Conservation (phyloP, 2,113 vertebrate species). For the Beaufortia kweichowensis region DNA sequence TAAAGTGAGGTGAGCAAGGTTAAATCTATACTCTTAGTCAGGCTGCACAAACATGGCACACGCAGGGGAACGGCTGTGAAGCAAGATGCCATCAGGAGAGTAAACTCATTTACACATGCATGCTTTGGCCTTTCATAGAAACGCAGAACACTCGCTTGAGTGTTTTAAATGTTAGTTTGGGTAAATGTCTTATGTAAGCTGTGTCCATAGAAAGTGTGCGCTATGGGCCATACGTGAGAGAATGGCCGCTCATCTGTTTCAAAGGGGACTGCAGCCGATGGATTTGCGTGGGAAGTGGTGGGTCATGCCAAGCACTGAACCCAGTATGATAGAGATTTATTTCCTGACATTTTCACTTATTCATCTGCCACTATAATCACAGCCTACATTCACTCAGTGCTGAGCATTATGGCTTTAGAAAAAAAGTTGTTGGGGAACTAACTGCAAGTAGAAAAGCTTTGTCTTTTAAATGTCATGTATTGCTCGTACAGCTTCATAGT, state of each 20-base stretch:
- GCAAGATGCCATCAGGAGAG: slow-evolving; percentile 14
- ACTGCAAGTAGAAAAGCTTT: too few species aligned
- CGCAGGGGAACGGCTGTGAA: not conserved
- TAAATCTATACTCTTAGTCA: slow-evolving; percentile 56
- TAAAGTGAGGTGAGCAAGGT: slow-evolving; percentile 52
- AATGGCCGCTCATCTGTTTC: not conserved
- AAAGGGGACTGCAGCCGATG: not conserved
- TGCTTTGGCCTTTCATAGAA: slow-evolving; percentile 8
- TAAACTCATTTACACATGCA: slow-evolving; percentile 20
- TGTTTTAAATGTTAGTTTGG: slow-evolving; percentile 1
- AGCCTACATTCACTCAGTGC: not conserved
- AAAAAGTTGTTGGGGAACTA: too few species aligned
- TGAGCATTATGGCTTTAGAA: not conserved
- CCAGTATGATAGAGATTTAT: not conserved
- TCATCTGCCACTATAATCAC: not conserved
- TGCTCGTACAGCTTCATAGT: too few species aligned
- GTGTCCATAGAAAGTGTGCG: not conserved
- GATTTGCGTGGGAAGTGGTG: not conserved
- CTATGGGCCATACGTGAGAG: not conserved
- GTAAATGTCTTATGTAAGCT: not conserved
- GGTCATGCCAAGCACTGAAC: not conserved
- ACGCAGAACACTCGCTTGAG: not conserved
- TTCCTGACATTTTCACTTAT: not conserved
- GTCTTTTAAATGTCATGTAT: too few species aligned
- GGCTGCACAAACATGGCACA: slow-evolving; percentile 19